Evolutionary conservation across 2,797 vertebrate genomes (phyloP), one percentile per base, ranked within the genome.

Genomic region (Pitangus sulphuratus): DNA sequence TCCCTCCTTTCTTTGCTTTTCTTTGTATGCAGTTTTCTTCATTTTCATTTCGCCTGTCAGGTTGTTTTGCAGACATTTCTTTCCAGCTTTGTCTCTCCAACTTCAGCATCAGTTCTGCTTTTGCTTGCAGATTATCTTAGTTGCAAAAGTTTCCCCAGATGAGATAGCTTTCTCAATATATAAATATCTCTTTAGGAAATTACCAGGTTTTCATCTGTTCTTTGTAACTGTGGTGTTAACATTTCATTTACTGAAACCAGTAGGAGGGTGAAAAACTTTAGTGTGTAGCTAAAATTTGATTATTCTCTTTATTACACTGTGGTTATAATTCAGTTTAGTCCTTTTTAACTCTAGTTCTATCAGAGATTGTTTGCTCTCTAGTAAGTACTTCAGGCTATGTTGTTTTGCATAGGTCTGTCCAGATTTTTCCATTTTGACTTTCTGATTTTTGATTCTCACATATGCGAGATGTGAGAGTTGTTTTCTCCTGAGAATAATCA

Each of bases 361-460:
- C 25, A 44, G 56, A 78, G 75, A 60, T 57, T 13, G 44, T 47
- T 83, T 80, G 51, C 65, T 94, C 58, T 91, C 72, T 84, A 84
- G 37, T 72, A 95, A 95, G 47, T 65, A 64, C 10, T 74, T 74
- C 15, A 42, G 26, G 30, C n/a, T 80, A 28, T 21, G 17, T 40
- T 68, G 21, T 83, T 96, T 85, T 75, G 50, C 42, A 62, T 42
- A 45, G 7, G 26, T 40, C 50, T 65, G 60, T 75, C 78, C 75
- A 80, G 48, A 75, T 80, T 75, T 76, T 93, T 84, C 30, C 9
- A 40, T 64, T 95, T 77, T 92, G 57, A 89, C 45, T 85, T 90
- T 53, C 33, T 4, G 9, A 91, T 39, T 79, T 95, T 84, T 65
- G 57, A 69, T 95, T 93, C 44, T 92, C 75, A 64, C 12, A 10